phyloP scores from a whole-genome alignment of 2,888 invertebrate genomes.

The Lamellibrachia columna region DNA sequence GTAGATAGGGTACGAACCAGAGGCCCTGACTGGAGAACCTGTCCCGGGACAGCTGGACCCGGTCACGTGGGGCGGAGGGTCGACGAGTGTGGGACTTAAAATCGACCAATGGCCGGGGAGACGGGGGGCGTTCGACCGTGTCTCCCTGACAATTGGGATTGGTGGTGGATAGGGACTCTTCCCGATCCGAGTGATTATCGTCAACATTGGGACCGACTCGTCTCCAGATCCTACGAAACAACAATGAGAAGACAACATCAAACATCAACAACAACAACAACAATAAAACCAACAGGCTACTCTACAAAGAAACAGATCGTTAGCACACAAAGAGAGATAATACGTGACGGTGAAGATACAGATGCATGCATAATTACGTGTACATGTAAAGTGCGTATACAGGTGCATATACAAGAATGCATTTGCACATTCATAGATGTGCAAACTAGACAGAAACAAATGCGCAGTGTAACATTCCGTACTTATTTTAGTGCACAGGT shows the following conservation, averaged over 20 bases:
- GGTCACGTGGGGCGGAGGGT: background rate
- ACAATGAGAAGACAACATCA: conserved; percentile 10
- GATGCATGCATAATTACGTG: background rate
- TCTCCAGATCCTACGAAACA: conserved; percentile 53
- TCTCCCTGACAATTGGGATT: background rate
- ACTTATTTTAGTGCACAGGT: background rate
- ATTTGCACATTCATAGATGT: background rate
- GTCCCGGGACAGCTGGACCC: background rate
- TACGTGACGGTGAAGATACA: background rate
- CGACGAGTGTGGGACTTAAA: background rate
- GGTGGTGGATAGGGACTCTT: conserved; percentile 36
- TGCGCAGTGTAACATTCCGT: background rate
- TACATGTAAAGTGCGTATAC: background rate
- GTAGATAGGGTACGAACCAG: background rate
- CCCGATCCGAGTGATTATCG: conserved; percentile 54
- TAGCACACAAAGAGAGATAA: background rate
- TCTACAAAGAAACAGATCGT: background rate
- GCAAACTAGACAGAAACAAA: background rate
- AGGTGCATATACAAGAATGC: background rate
- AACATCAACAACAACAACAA: background rate
- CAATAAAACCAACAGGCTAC: background rate
- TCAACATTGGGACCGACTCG: conserved; percentile 63
- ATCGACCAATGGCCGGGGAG: background rate
- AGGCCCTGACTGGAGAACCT: background rate
- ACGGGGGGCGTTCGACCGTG: background rate